Evolutionary conservation across 2,113 vertebrate species (phyloP).

Genomic region (Tachysurus fulvidraco): DNA sequence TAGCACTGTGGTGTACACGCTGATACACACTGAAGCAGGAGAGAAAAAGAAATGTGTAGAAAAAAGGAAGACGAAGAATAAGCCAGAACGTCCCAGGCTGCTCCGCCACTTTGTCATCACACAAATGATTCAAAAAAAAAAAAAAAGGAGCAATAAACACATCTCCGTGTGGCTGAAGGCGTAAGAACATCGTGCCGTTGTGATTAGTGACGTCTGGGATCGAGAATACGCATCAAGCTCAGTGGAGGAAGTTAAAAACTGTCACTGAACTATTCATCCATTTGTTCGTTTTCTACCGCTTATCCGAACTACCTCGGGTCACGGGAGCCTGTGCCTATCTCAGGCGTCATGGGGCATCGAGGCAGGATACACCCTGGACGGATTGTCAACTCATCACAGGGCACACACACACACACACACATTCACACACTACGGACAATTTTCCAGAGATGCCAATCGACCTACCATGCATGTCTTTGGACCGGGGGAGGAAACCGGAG

Average conservation of each 20-base stretch:
- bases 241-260: background rate
- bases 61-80: background rate
- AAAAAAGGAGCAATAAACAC: background rate
- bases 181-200: background rate
- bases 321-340: too few relatives aligned
- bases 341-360: too few relatives aligned
- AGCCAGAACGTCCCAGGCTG: background rate
- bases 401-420: too few relatives aligned
- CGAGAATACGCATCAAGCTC: background rate
- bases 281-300: too few relatives aligned
- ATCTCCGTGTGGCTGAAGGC: background rate
- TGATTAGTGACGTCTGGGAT: background rate
- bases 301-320: too few relatives aligned
- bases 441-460: too few relatives aligned
- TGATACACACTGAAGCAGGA: background rate
- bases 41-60: conserved; percentile 2
- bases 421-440: too few relatives aligned
- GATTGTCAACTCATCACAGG: too few relatives aligned
- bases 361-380: too few relatives aligned
- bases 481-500: too few relatives aligned
- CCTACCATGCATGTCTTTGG: too few relatives aligned
- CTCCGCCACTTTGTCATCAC: background rate
- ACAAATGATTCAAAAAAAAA: background rate
- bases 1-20: conserved; percentile 46
- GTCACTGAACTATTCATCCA: too few relatives aligned